Evolutionary conservation across 2,888 invertebrate genomes (phyloP), one percentile per base, ranked within the genome.

Genomic region (Sylvicola fuscatus): DNA sequence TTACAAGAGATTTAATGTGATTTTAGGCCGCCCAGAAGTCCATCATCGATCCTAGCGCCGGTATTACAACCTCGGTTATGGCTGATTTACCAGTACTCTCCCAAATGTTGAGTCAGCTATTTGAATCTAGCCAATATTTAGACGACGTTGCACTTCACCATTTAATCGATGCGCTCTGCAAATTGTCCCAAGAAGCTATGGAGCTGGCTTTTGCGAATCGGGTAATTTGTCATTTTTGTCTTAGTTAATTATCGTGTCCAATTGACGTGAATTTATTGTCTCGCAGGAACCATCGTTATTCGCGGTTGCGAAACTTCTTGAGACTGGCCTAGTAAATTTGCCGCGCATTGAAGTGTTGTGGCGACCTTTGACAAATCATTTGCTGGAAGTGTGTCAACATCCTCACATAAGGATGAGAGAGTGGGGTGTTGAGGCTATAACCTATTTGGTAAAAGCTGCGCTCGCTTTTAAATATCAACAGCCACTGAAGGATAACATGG

Each of bases 361-460:
- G 97, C 68, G 83, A 43, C 92, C 92, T 0, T 68, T 97, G 37
- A 93, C 93, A 0, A 87, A 86, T 54, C 95, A 97, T 59, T 65
- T 97, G n/a, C 58, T 95, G 32, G 92, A 93, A 61, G 90, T 92
- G 40, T 92, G 92, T 51, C 87, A 89, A 52, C 93, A 93, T 60
- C 87, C 92, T 0, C 90, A 89, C 49, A 83, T 86, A 43, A 64
- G 87, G 42, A 87, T 97, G 86, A 65, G 97, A 27, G 92, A 92
- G 55, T 97, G 93, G 93, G 95, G 95, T 0, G 92, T 93, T 0
- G 92, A 93, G 58, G 92, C 93, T 0, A 76, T 97, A 36, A 93
- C 95, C 0, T 87, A 86, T 51, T 63, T 97, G 33, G 89, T 95
- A 0, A 86, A 84, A 54, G 80, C 86, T 0, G 90, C 93, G 2